Evolutionary conservation across 2,113 vertebrate species (phyloP), one percentile per base, ranked within the genome.

Genomic region (Brevimyrus niger): DNA sequence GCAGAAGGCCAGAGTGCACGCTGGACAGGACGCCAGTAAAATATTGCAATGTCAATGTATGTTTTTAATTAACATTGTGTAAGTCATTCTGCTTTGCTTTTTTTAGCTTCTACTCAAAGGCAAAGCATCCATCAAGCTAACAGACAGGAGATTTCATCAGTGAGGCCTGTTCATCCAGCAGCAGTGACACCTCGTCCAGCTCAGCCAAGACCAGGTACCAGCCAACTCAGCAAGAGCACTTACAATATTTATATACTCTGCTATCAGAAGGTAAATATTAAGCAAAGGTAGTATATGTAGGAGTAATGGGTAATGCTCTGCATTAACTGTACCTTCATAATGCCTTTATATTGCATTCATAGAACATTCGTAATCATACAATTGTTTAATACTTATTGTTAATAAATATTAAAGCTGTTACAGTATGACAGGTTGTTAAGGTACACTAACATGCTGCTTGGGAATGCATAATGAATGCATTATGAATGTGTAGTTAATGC

Each of bases 201-300:
- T 50, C 27, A 58, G 50, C 85, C 88, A 13, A 90, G 90, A 87
- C 88, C 89, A 91, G 92, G 92, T 93, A 44, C 48, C 31, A 48
- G 47, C 31, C 53, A 3, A 38, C 1, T 47, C 83, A 42, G 47
- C 31, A 23, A 13, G 42, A 76, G 4, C 46, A 76, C 3, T 23
- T 13, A 48, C 23, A n/a, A 85, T 21, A 47, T 85, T 21, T 69
- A 69, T 69, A 69, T n/a, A n/a, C 55, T 61, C 2, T 61, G 8
- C 23, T 65, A 65, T 27, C n/a, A 65, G 61, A 69, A 69, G 27
- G n/a, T 69, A 13, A 31, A 31, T 13, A 69, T 69, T 69, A 69
- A 69, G n/a, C 61, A 69, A 69, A 31, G 10, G 61, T 31, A 31
- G 61, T 69, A 69, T 69, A 69, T 69, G n/a, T 13, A 69, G 27